Evolutionary conservation across 2,113 vertebrate species (phyloP), one percentile per base, ranked within the genome.

Genomic region (Clarias batrachus): DNA sequence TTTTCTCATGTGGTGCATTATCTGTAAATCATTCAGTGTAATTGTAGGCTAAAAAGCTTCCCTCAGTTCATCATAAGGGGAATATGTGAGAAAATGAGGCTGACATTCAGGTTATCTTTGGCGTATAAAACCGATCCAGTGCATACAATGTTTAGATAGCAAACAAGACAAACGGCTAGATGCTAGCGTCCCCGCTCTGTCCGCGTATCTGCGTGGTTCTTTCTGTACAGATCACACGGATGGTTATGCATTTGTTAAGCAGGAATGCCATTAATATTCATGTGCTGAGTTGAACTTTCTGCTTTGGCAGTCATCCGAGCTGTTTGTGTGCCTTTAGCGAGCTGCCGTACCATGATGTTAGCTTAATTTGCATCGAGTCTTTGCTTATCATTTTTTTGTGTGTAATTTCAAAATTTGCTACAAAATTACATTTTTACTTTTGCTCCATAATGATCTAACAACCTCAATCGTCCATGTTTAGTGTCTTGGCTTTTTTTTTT

Each of bases 71-170:
- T 30, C 62, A 74, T 62, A 37, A 54, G 78, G 65, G n/a, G 60
- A 73, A 81, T 48, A 48, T 14, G 37, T 79, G 65, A 21, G 25
- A 85, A 85, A 80, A 60, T 71, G 30, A 48, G 48, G 56, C n/a
- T 74, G 65, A 9, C 0, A 54, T 13, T 62, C 41, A 48, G n/a
- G 23, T 63, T 65, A 81, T 62, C 37, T 48, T n/a, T n/a, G 30
- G 25, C 21, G 14, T 65, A 37, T n/a, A 52, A n/a, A 82, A 27
- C 48, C 52, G 2, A n/a, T 56, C 25, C 9, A 25, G 27, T 59
- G 33, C 25, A 10, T 11, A 62, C 37, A 48, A 74, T 10, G 30
- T 37, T 52, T 21, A 66, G 17, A 68, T 14, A 17, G 16, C 16
- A 71, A 37, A 17, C 16, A 13, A 16, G 16, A 37, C 9, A 1